Base-by-base conservation (phyloP, 1,140 invertebrate genomes). In the Trachymyrmex cornetzi region DNA sequence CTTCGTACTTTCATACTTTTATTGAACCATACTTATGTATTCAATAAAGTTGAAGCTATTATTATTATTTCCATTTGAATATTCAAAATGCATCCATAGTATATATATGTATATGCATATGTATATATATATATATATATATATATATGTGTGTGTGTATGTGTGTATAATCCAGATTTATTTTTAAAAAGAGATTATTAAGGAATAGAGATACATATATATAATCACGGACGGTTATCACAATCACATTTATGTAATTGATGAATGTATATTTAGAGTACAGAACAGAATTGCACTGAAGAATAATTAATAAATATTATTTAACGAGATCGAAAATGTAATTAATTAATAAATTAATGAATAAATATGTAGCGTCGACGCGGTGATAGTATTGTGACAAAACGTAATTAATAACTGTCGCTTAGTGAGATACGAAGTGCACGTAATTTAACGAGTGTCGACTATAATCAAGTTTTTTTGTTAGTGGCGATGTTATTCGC, bases 391-490 rank as follows among this genome's bases (percentile, higher is more conserved):
- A 79, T 79, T 48, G 59, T 66, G 77, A 77, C 75, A 63, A 88
- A 90, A 84, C 72, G 61, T 86, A 86, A 91, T 91, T 91, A 90
- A 90, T 90, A 87, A 90, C 84, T 88, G 88, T 89, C 88, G 81
- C 88, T 77, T 75, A 88, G 77, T 48, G 80, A 77, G 75, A 64
- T 85, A 61, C 63, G 61, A 82, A 57, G 79, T 71, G 69, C 75
- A 89, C 86, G 79, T 89, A 89, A 89, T 89, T 89, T 79, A 57
- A 88, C 63, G 75, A 77, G 64, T 63, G 84, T 87, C 75, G 59
- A 66, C 59, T 79, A 38, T 66, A 61, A 79, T 66, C 38, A 75
- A 48, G 44, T 57, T 89, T 89, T 89, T 89, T 89, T 87, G 63
- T 85, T 69, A 44, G 53, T 14, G 19, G 57, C 69, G 57, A 82